These are phyloP conservation scores for Tillus elongatus DNA, from an alignment of 2,888 invertebrate species.

Conservation along the genomic window DNA sequence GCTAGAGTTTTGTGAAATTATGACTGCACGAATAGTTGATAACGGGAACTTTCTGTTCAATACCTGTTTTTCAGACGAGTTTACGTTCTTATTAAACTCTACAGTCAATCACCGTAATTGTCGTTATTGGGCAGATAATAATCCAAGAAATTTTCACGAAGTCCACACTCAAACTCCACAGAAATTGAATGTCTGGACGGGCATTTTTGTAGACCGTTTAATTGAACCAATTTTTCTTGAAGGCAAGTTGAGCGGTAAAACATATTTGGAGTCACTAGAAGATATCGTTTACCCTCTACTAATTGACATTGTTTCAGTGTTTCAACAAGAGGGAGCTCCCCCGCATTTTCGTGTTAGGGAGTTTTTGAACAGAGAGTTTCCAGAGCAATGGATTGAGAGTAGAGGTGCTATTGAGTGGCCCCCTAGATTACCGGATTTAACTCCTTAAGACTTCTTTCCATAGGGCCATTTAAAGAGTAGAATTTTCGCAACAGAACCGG, in stretches of 20 bases:
- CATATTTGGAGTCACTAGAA: neutral
- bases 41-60: no score
- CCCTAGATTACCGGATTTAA: neutral
- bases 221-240: slow-evolving; percentile 3
- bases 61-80: no score
- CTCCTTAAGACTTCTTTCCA: neutral
- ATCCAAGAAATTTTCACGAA: no score
- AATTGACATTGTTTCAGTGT: neutral
- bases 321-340: neutral
- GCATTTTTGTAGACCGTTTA: no score
- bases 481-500: neutral
- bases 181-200: no score
- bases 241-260: no score
- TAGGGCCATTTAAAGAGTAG: neutral
- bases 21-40: no score
- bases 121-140: no score
- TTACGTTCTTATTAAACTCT: no score
- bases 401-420: neutral
- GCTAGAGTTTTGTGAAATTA: no score
- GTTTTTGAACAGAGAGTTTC: neutral
- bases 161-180: no score
- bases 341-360: neutral
- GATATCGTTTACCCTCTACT: neutral
- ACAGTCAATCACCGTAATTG: no score
- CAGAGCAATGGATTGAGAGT: neutral